Evolutionary conservation across 2,888 invertebrate species (phyloP).

Genomic region (Eristalis tenax): DNA sequence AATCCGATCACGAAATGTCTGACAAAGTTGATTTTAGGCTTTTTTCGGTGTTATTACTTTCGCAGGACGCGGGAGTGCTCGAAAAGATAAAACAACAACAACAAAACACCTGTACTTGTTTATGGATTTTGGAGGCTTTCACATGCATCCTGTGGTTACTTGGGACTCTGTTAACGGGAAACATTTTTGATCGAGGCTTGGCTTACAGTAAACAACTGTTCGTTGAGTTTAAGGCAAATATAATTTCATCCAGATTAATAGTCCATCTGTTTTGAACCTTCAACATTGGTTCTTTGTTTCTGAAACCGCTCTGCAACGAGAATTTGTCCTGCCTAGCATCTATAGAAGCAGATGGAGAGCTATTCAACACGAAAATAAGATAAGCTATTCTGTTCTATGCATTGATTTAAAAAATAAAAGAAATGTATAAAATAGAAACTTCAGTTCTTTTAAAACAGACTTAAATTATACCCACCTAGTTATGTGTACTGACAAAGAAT

Average conservation of each 20-base stretch:
- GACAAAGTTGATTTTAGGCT: slow-evolving; percentile 65
- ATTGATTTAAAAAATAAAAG: too few species aligned
- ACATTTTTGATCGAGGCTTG: slow-evolving; percentile 19
- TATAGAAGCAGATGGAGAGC: too few species aligned
- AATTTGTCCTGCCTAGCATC: too few species aligned
- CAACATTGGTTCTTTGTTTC: not conserved
- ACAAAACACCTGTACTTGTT: not conserved
- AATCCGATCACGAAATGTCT: slow-evolving; percentile 68
- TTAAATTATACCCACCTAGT: too few species aligned
- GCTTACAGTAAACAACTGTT: slow-evolving; percentile 22
- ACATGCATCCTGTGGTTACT: slow-evolving; percentile 32
- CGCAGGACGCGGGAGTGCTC: not conserved
- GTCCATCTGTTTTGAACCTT: not conserved
- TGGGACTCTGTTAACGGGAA: not conserved
- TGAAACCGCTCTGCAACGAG: too few species aligned
- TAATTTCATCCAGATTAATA: not conserved
- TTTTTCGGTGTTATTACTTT: slow-evolving; percentile 58
- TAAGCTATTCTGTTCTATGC: too few species aligned
- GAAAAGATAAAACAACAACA: slow-evolving; percentile 6
- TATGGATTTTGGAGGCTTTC: not conserved
- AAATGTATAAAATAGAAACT: too few species aligned
- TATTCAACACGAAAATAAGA: too few species aligned
- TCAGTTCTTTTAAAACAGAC: too few species aligned
- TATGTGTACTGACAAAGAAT: too few species aligned
- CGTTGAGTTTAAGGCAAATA: slow-evolving; percentile 7